Percentiles rank a stretch among this genome's conserved stretches.
These are phyloP conservation scores for Silvanus unidentatus DNA, from an alignment of 2,888 invertebrate genomes.

Conservation along the genomic window DNA sequence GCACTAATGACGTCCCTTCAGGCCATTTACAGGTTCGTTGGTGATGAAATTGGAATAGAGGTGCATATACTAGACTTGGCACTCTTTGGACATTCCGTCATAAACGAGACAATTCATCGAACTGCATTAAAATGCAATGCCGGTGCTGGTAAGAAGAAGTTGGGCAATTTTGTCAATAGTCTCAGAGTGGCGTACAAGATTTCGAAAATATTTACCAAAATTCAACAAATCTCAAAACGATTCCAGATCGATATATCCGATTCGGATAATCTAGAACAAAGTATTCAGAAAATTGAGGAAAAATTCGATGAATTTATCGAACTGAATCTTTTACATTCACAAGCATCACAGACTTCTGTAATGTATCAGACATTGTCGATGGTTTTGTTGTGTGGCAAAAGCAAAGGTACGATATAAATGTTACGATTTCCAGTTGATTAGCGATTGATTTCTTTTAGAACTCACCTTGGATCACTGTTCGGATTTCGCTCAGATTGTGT, in stretches of 20 bases:
- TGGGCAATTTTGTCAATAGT: too few species aligned
- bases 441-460: constrained; percentile 16
- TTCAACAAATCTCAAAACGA: too few species aligned
- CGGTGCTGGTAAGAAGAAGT: too few species aligned
- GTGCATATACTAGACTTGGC: constrained; percentile 55
- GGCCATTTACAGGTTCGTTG: constrained; percentile 46
- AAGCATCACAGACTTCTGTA: constrained; percentile 46
- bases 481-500: constrained; percentile 63
- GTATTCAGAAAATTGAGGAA: too few species aligned
- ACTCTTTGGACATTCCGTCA: constrained; percentile 57
- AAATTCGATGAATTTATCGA: too few species aligned
- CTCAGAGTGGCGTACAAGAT: constrained; percentile 38
- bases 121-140: constrained; percentile 50
- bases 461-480: constrained; percentile 58
- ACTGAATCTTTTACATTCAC: too few species aligned
- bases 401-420: background rate
- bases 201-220: constrained; percentile 16
- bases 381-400: constrained; percentile 45
- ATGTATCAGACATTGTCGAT: constrained; percentile 54
- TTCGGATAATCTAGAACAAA: constrained; percentile 27
- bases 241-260: too few species aligned
- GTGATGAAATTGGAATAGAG: constrained; percentile 45
- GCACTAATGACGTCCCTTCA: constrained; percentile 32
- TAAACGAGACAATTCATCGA: constrained; percentile 50
- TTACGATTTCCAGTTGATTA: too few species aligned